Evolutionary conservation across 2,113 vertebrate genomes (phyloP), one percentile per base, ranked within the genome.

Genomic region (Eretmochelys imbricata): DNA sequence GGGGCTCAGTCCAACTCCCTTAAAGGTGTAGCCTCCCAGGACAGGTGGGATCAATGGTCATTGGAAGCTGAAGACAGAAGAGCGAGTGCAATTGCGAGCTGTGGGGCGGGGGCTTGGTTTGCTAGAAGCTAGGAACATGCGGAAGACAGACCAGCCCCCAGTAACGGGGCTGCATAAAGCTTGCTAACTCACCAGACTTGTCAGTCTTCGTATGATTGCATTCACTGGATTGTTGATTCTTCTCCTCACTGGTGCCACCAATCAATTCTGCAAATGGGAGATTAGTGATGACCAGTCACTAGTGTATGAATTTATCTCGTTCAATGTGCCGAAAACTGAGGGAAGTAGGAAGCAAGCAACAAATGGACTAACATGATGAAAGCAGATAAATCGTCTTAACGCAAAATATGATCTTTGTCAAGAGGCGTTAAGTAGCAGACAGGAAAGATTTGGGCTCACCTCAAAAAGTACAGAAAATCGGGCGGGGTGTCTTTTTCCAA

Each of bases 201-300:
- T 55, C 25, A 85, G 35, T 6, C 27, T 57, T 22, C 35, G 6
- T 12, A 51, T 80, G 6, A 16, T 0, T 3, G 2, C 0, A 0
- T 17, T 82, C 9, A 55, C 42, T 8, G 2, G 25, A 42, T 75
- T 38, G 35, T 10, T 75, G 38, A 42, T 24, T 24, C 38, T 75
- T 38, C n/a, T 75, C 22, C 38, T 75, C 8, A 42, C 10, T 31
- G 57, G 55, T 17, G 31, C 62, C 35, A 14, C 62, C 6, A 13
- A 17, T 42, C 69, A 42, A 75, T 42, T 42, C n/a, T 42, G 69
- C 69, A 75, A 75, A 42, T 42, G n/a, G 11, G 11, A 38, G 69
- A 38, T 25, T 42, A 42, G 20, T 22, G 22, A 75, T 75, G 14
- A 29, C 31, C 31, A 35, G 3, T 35, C 31, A 3, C 62, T 75